Conservation (phyloP, 2,113 vertebrate genomes). For the Myrmecobius fasciatus region DNA sequence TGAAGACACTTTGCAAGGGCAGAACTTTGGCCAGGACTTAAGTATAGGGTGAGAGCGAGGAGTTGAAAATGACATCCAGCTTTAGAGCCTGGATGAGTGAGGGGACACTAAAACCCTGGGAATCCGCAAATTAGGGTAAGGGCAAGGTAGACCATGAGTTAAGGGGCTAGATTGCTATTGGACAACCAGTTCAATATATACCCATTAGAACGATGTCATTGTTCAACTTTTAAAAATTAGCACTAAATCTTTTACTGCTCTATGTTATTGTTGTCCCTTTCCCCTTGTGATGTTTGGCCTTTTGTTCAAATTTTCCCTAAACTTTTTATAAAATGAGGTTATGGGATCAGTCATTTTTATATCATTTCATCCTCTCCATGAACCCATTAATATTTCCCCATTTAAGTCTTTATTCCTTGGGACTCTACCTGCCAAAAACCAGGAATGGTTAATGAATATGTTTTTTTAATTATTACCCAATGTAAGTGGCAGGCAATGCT, state of each 20-base stretch:
- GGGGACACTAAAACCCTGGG: neutral
- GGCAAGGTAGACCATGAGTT: neutral
- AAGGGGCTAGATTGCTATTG: neutral
- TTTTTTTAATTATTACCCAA: neutral
- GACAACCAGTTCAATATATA: neutral
- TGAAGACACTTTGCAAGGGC: neutral
- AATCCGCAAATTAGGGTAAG: neutral
- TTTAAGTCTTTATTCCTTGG: neutral
- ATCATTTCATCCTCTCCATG: neutral
- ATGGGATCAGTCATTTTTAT: no score
- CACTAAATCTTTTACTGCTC: neutral
- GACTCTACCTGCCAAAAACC: neutral
- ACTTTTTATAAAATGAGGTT: neutral
- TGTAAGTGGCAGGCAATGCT: neutral
- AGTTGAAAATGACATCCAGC: neutral
- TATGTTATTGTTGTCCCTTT: neutral
- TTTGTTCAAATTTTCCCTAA: no score
- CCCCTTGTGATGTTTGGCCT: no score
- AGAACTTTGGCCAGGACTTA: neutral
- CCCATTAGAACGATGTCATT: neutral
- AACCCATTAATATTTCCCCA: neutral
- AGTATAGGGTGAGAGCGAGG: neutral
- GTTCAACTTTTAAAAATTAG: neutral
- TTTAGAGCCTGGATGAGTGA: neutral
- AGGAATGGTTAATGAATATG: no score